Base-by-base conservation (phyloP, 2,888 invertebrate genomes). In the Platynereis dumerilii region DNA sequence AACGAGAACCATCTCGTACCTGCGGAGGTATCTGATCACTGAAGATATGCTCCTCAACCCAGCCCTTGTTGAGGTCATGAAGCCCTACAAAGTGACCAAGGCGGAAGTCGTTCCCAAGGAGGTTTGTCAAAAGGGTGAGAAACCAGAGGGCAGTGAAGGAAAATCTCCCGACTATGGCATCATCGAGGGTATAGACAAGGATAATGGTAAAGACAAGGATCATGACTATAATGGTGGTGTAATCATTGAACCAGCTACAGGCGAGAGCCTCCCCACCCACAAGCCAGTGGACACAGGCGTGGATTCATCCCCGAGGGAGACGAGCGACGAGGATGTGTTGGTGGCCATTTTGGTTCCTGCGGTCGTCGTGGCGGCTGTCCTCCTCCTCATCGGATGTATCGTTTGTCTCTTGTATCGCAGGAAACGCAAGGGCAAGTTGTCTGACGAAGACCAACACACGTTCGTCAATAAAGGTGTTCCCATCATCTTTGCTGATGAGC, bases 401-500 rank as follows among this genome's bases (percentile, higher is more conserved):
- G 95, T 96, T 0, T 93, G 94, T 79, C 89, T 94, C 61, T 86
- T 96, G 58, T 95, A 96, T 80, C 89, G 93, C 74, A 88, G 92
- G 76, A 88, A 92, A 71, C 78, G 84, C 59, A 89, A 92, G 73
- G 94, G 94, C 70, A 91, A 93, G 87, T 90, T 92, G 91, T 90
- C 90, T 76, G 86, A 91, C 68, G 90, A 90, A 78, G 89, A 91
- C 84, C 89, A 90, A 91, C 76, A 79, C 67, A 77, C 79, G 2
- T 81, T 79, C 64, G 82, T 86, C 63, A 85, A 83, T 69, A 87
- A 87, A 76, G 88, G 88, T 59, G 94, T 96, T 77, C 97, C 98
- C 0, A 95, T 97, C 45, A 97, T 98, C 79, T 96, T 97, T 76
- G 86, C 87, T 15, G 96, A 98, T 83, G 98, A 98, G 83, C 87